A percentile compares a stretch with the other conserved stretches of the same genome.
Conservation (phyloP, 2,113 vertebrate genomes). For the Lepus timidus region DNA sequence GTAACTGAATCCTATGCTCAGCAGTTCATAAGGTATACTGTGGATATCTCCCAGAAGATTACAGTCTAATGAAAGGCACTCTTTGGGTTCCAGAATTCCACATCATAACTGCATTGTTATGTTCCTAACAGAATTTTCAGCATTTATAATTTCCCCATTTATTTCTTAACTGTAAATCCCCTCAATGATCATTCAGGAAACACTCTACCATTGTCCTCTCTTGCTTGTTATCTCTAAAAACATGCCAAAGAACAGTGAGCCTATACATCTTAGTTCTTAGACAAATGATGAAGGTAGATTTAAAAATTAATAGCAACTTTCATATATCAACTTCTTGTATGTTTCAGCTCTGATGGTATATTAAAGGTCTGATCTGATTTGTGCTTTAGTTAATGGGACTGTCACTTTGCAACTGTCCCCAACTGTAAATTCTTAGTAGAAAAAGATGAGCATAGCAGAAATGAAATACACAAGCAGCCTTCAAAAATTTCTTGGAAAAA, state of each 20-base stretch:
- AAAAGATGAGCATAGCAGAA: background rate
- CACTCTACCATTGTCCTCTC: background rate
- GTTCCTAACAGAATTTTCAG: background rate
- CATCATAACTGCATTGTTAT: background rate
- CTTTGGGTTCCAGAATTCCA: background rate
- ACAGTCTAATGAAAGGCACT: background rate
- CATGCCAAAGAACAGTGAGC: background rate
- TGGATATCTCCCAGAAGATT: background rate
- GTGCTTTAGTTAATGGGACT: background rate
- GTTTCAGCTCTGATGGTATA: background rate
- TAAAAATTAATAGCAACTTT: constrained; percentile 2
- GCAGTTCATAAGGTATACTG: background rate
- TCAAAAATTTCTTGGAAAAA: too few species aligned
- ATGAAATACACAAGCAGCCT: background rate
- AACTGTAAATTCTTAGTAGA: background rate
- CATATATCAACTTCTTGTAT: background rate
- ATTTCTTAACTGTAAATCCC: background rate
- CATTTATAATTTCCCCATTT: background rate
- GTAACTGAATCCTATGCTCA: background rate
- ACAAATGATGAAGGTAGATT: background rate
- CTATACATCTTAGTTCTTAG: background rate
- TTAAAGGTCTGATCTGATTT: background rate
- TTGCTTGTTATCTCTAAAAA: background rate
- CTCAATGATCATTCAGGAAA: background rate
- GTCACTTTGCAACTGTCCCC: background rate